Conservation (phyloP, 1,140 invertebrate genomes). For the Maniola jurtina region DNA sequence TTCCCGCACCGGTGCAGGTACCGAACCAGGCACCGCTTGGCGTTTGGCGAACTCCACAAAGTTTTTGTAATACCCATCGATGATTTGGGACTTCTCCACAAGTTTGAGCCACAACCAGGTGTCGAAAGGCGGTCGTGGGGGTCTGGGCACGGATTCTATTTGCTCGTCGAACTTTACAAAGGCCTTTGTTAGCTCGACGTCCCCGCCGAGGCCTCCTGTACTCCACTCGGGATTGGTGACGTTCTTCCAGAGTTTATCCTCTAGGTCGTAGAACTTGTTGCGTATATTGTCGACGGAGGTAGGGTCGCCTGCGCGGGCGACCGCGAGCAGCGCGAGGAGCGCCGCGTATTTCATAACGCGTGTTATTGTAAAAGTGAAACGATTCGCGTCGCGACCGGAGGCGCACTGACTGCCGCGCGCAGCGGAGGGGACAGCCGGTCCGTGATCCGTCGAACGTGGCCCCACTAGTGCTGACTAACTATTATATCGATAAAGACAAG, state of each 20-base stretch:
- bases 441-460: slow-evolving; percentile 33
- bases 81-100: slow-evolving; percentile 74
- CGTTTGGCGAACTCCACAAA: slow-evolving; percentile 80
- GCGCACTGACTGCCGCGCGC: slow-evolving; percentile 42
- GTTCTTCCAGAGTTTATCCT: slow-evolving; percentile 74
- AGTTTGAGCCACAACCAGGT: slow-evolving; percentile 80
- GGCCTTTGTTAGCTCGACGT: slow-evolving; percentile 78
- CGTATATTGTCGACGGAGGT: slow-evolving; percentile 79
- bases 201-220: slow-evolving; percentile 62
- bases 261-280: slow-evolving; percentile 76
- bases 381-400: slow-evolving; percentile 44
- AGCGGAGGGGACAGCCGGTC: slow-evolving; percentile 45
- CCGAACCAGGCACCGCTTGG: slow-evolving; percentile 67
- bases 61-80: slow-evolving; percentile 80
- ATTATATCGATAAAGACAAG: slow-evolving; percentile 25
- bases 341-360: slow-evolving; percentile 53
- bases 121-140: slow-evolving; percentile 64
- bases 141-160: slow-evolving; percentile 61
- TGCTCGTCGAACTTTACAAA: slow-evolving; percentile 79
- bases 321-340: slow-evolving; percentile 58
- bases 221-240: slow-evolving; percentile 69
- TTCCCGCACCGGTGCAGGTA: slow-evolving; percentile 75
- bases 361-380: slow-evolving; percentile 30
- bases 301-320: slow-evolving; percentile 44
- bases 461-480: slow-evolving; percentile 45